Percentiles rank a stretch among this genome's conserved stretches.
phyloP scores from a whole-genome alignment of 2,113 vertebrate genomes.

The Mobula hypostoma region DNA sequence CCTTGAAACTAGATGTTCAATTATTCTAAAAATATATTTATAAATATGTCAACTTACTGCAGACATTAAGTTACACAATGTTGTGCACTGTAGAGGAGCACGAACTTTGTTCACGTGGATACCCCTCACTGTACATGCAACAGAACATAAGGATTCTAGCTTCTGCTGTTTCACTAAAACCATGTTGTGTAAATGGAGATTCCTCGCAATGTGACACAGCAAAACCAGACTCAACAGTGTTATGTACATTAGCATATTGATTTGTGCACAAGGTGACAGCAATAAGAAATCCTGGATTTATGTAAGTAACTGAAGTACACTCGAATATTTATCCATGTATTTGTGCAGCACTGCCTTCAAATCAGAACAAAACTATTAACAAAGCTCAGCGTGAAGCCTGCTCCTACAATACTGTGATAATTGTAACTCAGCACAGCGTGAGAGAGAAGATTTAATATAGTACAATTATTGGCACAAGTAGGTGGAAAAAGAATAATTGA shows the following conservation, averaged over 20 bases:
- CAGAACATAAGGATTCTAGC: too few relatives aligned
- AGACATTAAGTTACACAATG: background rate
- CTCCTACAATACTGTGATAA: background rate
- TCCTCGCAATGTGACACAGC: background rate
- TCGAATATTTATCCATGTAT: background rate
- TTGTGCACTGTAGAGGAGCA: background rate
- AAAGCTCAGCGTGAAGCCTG: background rate
- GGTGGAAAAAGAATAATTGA: background rate
- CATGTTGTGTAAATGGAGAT: conserved; percentile 6
- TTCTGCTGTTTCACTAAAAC: background rate
- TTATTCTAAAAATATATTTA: background rate
- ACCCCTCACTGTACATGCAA: background rate
- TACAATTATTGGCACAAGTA: background rate
- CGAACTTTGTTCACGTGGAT: background rate
- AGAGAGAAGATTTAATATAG: background rate
- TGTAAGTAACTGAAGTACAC: background rate
- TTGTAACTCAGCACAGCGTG: background rate
- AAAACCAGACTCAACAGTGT: background rate
- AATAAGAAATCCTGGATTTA: background rate
- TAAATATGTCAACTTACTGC: too few relatives aligned
- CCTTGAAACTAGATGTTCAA: background rate
- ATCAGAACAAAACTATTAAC: background rate
- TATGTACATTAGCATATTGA: too few relatives aligned
- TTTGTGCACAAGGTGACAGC: background rate
- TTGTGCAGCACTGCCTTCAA: background rate